Evolutionary conservation across 2,797 vertebrate genomes (phyloP).

Genomic region (Ctenochaetus hawaiiensis): DNA sequence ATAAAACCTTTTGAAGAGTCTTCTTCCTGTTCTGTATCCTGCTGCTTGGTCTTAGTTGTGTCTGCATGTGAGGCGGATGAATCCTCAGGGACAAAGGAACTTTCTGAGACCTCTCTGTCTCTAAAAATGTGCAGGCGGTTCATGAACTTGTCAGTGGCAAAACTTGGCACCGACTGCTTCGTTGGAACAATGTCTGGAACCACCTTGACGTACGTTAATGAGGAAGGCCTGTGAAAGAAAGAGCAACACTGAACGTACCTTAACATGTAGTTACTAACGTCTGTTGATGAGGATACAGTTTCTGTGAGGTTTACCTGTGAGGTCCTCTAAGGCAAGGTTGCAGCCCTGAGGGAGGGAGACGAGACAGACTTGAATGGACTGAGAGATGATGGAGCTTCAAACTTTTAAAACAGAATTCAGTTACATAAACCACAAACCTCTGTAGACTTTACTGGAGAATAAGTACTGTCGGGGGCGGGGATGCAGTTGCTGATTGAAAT

Average conservation of each 20-base stretch:
- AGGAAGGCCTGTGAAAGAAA: constrained; percentile 56
- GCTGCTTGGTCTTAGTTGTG: constrained; percentile 14
- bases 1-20: constrained; percentile 49
- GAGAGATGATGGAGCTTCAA: not conserved
- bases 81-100: constrained; percentile 38
- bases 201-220: constrained; percentile 43
- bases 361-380: not conserved
- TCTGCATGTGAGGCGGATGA: constrained; percentile 30
- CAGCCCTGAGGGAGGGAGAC: constrained; percentile 59
- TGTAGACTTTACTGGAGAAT: constrained; percentile 37
- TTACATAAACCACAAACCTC: constrained; percentile 56
- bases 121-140: constrained; percentile 9
- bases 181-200: constrained; percentile 57
- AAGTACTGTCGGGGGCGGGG: constrained; percentile 17
- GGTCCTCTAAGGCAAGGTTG: constrained; percentile 16
- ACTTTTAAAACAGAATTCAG: not conserved
- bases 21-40: constrained; percentile 17
- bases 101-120: constrained; percentile 44
- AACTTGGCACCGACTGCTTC: constrained; percentile 41
- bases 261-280: not conserved
- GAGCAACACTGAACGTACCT: not conserved
- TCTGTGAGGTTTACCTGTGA: constrained; percentile 58
- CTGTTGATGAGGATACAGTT: not conserved
- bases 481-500: constrained; percentile 43
- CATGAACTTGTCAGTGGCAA: constrained; percentile 28